phyloP scores from a whole-genome alignment of 2,113 vertebrate genomes.

The Otocyon megalotis region DNA sequence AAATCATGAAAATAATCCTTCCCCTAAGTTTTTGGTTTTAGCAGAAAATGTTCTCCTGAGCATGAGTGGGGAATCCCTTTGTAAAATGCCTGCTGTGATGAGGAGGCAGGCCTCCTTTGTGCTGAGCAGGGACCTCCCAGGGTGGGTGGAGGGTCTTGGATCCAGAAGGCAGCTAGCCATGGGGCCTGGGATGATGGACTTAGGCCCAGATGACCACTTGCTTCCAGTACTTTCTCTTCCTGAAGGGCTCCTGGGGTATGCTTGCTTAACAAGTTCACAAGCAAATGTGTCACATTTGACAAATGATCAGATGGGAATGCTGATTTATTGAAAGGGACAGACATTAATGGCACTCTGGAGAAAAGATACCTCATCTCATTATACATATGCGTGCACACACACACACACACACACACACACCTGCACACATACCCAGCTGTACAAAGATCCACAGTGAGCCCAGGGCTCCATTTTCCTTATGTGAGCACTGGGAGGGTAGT shows the following conservation, averaged over 20 bases:
- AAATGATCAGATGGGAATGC: background rate
- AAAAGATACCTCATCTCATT: background rate
- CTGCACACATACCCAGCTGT: fast-evolving
- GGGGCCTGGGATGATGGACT: background rate
- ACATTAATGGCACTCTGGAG: background rate
- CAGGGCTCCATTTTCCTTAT: background rate
- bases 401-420: background rate
- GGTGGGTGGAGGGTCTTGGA: background rate
- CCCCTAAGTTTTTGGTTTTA: background rate
- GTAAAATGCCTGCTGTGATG: background rate
- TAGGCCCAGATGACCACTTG: background rate
- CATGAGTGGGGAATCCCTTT: background rate
- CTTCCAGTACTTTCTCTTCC: background rate
- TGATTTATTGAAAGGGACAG: background rate
- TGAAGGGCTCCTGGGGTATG: background rate
- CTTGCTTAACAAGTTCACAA: background rate
- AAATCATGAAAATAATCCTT: background rate
- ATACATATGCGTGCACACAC: fast-evolving
- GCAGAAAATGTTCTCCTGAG: background rate
- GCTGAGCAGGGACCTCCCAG: background rate
- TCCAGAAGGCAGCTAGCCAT: background rate
- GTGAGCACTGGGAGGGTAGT: background rate
- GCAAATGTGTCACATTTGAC: background rate
- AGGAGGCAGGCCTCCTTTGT: background rate
- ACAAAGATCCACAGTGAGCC: background rate